Percentiles rank a stretch among this genome's conserved stretches.
Conservation (phyloP, 37 sponge, comb jelly and placozoan genomes). For the Chondrilla cf. caribensis region DNA sequence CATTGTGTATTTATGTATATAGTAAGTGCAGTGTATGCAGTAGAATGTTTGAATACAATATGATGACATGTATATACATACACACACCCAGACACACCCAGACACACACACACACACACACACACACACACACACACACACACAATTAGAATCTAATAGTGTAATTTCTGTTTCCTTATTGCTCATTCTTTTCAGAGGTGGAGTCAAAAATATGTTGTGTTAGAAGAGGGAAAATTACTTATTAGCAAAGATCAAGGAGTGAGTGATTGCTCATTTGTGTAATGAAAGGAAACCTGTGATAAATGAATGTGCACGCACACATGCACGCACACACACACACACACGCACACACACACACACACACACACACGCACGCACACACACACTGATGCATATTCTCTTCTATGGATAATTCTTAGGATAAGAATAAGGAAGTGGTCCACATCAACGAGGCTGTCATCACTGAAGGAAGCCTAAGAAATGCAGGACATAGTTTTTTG, state of each 20-base stretch:
- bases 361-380: background rate
- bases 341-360: slow-evolving; percentile 17
- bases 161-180: background rate
- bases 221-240: slow-evolving; percentile 1
- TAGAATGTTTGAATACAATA: too few species aligned
- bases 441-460: slow-evolving; percentile 67
- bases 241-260: slow-evolving; percentile 10
- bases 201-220: background rate
- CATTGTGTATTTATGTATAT: too few species aligned
- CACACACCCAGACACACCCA: slow-evolving; percentile 1
- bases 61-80: too few species aligned
- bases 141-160: background rate
- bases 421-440: slow-evolving; percentile 47
- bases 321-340: slow-evolving; percentile 5
- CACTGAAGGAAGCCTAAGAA: slow-evolving; percentile 83
- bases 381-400: slow-evolving; percentile 2
- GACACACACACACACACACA: background rate
- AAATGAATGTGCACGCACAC: background rate
- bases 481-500: slow-evolving; percentile 83
- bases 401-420: slow-evolving; percentile 20
- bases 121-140: slow-evolving; percentile 14
- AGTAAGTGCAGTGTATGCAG: too few species aligned
- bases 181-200: background rate
- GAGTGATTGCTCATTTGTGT: background rate
- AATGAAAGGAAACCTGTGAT: too few species aligned